Percentiles rank a stretch among this genome's conserved stretches.
phyloP scores from a whole-genome alignment of 1,140 invertebrate species.

The Drosophila nannoptera region DNA sequence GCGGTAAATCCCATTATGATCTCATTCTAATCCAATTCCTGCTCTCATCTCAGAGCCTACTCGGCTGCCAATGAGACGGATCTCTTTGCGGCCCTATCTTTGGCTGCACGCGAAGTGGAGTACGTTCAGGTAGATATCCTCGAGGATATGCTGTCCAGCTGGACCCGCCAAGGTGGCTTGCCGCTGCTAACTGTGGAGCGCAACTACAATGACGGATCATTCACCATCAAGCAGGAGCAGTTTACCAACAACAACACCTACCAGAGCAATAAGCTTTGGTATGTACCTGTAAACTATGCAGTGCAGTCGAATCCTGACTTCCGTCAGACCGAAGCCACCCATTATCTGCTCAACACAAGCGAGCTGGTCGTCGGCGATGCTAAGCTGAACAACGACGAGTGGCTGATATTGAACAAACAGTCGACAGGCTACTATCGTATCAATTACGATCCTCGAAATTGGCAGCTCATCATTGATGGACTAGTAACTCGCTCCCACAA shows the following conservation, averaged over 20 bases:
- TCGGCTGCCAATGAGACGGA: constrained; percentile 82
- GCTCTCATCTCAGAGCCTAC: constrained; percentile 62
- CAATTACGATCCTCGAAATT: constrained; percentile 82
- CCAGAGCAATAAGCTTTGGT: constrained; percentile 35
- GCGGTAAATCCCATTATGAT: background rate
- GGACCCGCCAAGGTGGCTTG: constrained; percentile 85
- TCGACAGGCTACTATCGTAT: constrained; percentile 84
- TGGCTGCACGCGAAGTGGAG: constrained; percentile 79
- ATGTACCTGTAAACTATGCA: constrained; percentile 63
- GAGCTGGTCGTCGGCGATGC: constrained; percentile 19
- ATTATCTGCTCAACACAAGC: constrained; percentile 49
- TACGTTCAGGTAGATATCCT: constrained; percentile 53
- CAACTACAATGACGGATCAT: constrained; percentile 74
- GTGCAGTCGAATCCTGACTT: constrained; percentile 79
- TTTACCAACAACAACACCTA: constrained; percentile 67
- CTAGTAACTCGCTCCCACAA: constrained; percentile 78
- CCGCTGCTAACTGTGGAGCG: constrained; percentile 83
- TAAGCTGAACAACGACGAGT: constrained; percentile 71
- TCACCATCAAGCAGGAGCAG: constrained; percentile 79
- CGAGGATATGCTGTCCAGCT: constrained; percentile 82
- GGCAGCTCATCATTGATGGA: constrained; percentile 80
- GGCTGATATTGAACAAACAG: constrained; percentile 83
- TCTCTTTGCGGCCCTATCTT: constrained; percentile 84
- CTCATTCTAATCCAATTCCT: background rate
- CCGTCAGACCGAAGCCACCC: constrained; percentile 75